phyloP scores from a whole-genome alignment of 2,797 vertebrate genomes.

The Etheostoma nigrum region DNA sequence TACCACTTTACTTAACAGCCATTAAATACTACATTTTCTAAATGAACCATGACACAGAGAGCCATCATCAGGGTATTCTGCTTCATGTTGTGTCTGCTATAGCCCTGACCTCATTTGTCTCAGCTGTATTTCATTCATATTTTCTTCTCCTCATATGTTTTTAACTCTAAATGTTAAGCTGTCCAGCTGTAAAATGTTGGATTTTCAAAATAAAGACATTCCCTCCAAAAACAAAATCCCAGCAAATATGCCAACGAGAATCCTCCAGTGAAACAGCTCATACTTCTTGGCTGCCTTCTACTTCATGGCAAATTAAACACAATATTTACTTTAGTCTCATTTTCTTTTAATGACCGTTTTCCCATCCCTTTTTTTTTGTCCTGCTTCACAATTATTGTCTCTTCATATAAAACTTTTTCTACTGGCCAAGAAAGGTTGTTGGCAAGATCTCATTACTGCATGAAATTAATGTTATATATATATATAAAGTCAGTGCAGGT shows the following conservation, averaged over 20 bases:
- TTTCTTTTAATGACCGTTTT: slow-evolving; percentile 32
- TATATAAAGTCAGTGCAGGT: neutral
- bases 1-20: neutral
- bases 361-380: neutral
- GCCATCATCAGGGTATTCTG: neutral
- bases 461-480: neutral
- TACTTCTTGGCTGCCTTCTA: slow-evolving; percentile 6
- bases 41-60: slow-evolving; percentile 3
- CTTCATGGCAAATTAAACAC: slow-evolving; percentile 30
- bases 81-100: neutral
- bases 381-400: slow-evolving; percentile 36
- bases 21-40: slow-evolving; percentile 3
- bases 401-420: neutral
- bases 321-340: slow-evolving; percentile 49
- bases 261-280: slow-evolving; percentile 27
- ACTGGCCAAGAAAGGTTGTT: neutral
- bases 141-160: neutral
- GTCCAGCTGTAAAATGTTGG: slow-evolving; percentile 7
- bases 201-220: slow-evolving; percentile 30
- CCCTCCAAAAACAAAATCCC: slow-evolving; percentile 16
- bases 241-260: slow-evolving; percentile 22
- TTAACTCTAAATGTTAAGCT: neutral
- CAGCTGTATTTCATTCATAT: neutral
- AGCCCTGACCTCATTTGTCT: neutral
- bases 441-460: neutral